Evolutionary conservation across 2,888 invertebrate genomes (phyloP).

Genomic region (Noctua janthina): DNA sequence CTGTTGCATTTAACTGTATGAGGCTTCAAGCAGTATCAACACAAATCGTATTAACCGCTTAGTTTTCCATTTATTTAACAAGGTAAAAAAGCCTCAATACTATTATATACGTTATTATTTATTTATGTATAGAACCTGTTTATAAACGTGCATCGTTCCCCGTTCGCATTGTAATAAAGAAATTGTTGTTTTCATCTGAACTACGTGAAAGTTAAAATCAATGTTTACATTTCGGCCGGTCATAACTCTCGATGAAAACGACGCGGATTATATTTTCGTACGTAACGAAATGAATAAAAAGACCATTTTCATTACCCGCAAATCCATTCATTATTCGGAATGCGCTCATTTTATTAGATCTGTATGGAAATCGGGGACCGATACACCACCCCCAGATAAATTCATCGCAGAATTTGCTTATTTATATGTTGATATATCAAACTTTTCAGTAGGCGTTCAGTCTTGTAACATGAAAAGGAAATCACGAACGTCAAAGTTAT

Average conservation of each 20-base stretch:
- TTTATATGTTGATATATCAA: conserved; percentile 74
- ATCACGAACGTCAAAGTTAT: conserved; percentile 46
- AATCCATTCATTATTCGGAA: conserved; percentile 78
- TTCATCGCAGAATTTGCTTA: conserved; percentile 77
- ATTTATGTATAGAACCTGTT: background rate
- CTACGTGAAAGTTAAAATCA: conserved; percentile 59
- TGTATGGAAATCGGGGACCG: conserved; percentile 81
- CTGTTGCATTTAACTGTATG: conserved; percentile 37
- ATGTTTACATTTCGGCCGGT: conserved; percentile 66
- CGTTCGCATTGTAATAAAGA: conserved; percentile 18
- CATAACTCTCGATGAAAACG: conserved; percentile 64
- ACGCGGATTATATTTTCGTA: conserved; percentile 70
- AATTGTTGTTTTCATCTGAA: conserved; percentile 41
- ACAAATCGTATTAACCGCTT: conserved; percentile 59
- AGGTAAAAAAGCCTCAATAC: conserved; percentile 11
- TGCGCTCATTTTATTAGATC: conserved; percentile 82
- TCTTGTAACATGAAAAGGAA: conserved; percentile 50
- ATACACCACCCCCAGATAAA: conserved; percentile 77
- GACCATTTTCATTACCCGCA: conserved; percentile 76
- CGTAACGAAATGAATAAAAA: conserved; percentile 75
- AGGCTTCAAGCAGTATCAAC: conserved; percentile 51
- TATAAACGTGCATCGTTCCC: background rate
- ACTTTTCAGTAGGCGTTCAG: conserved; percentile 49
- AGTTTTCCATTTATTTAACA: conserved; percentile 35
- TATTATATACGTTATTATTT: background rate